Evolutionary conservation across 2,888 invertebrate genomes (phyloP), one percentile per base, ranked within the genome.

Genomic region (Arctia plantaginis): DNA sequence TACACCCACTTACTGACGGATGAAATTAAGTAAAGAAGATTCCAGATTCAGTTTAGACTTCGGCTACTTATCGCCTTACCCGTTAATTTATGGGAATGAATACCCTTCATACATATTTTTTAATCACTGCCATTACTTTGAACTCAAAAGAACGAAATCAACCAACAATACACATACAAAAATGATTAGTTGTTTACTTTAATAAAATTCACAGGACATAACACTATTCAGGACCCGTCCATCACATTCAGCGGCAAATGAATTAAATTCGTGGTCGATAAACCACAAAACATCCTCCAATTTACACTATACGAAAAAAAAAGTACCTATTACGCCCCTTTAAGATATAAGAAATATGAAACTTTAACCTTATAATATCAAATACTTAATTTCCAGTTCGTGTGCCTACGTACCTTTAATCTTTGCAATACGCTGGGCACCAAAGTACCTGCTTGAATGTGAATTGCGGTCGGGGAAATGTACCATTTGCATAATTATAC

Each of bases 401-500:
- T 82, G 80, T 76, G 77, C 80, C 79, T 77, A 81, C 80, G 79
- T 71, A 80, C 80, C 77, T 82, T 81, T 83, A 85, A 85, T 84
- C 82, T 82, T 78, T 79, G 82, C 81, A 84, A 82, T 82, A 85
- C 82, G 82, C 80, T 82, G 82, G 83, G 82, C 81, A 85, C 78
- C 82, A 80, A 86, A 88, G 85, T 82, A 82, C 84, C 85, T 82
- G 87, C 86, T 87, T 87, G 83, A 87, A 88, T 86, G 87, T 87
- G 88, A 88, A 87, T 87, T 82, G 87, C 85, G 88, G 87, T 88
- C 86, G 87, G 84, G 78, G 79, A 81, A 88, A 87, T 87, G 84
- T 84, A 78, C 79, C 80, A 88, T 90, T 91, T 90, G 82, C 89
- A 90, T 91, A 90, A 90, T 89, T 89, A 89, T 90, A 86, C 87